Percentiles rank a stretch among this genome's conserved stretches.
Conservation (phyloP, 2,888 invertebrate species). For the Eucera pruinosa region DNA sequence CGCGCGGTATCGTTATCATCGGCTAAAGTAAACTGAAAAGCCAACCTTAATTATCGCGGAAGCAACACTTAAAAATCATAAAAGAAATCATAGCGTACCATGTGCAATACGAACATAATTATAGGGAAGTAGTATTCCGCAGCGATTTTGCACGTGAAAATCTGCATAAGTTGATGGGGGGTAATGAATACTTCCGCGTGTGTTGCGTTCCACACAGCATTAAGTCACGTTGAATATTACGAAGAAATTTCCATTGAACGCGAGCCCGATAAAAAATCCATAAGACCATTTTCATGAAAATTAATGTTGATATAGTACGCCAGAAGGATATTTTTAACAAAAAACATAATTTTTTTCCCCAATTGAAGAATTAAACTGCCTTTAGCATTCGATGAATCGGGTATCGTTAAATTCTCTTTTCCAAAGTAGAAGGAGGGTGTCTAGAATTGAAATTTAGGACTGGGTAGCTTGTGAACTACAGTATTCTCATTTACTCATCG, state of each 20-base stretch:
- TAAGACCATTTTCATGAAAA: slow-evolving; percentile 16
- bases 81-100: background rate
- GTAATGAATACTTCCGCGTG: slow-evolving; percentile 57
- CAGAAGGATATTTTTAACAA: background rate
- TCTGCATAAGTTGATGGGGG: slow-evolving; percentile 59
- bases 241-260: slow-evolving; percentile 25
- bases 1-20: background rate
- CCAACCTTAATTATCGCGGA: slow-evolving; percentile 6
- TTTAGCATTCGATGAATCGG: slow-evolving; percentile 18
- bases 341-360: slow-evolving; percentile 16
- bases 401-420: slow-evolving; percentile 34
- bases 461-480: slow-evolving; percentile 16
- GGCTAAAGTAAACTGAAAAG: background rate
- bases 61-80: background rate
- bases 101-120: background rate
- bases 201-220: slow-evolving; percentile 19
- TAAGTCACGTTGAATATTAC: slow-evolving; percentile 53
- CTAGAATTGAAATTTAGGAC: slow-evolving; percentile 50
- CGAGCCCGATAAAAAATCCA: slow-evolving; percentile 21
- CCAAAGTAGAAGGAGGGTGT: slow-evolving; percentile 38
- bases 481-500: slow-evolving; percentile 11
- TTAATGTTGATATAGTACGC: slow-evolving; percentile 1
- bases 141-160: slow-evolving; percentile 37
- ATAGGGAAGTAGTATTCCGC: background rate
- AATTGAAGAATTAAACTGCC: slow-evolving; percentile 11